phyloP scores from a whole-genome alignment of 2,888 invertebrate species.

The Synanthedon andrenaeformis region DNA sequence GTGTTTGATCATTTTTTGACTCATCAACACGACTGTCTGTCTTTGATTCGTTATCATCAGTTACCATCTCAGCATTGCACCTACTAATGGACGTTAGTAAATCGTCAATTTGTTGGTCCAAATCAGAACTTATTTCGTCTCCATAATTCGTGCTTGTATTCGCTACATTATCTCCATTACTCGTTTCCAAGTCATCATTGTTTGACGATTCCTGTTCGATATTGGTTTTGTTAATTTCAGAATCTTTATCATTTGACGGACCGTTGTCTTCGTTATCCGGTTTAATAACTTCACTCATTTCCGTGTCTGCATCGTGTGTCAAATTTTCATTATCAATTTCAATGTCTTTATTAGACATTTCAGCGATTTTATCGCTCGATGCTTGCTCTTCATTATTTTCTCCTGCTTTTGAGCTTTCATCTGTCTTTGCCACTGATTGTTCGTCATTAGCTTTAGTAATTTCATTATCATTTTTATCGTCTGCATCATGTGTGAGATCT shows the following conservation, averaged over 20 bases:
- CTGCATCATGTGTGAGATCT: conserved; percentile 1
- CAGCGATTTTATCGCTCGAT: too few relatives aligned
- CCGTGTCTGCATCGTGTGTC: not conserved
- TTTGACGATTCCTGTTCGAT: not conserved
- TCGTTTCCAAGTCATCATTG: not conserved
- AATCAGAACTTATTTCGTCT: conserved; percentile 7
- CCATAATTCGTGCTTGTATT: not conserved
- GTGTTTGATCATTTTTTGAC: too few relatives aligned
- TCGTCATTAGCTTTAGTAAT: conserved; percentile 1
- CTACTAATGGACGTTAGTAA: conserved; percentile 26
- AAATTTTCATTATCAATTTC: not conserved
- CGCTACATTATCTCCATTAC: not conserved
- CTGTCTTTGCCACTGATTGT: too few relatives aligned
- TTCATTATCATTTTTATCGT: not conserved
- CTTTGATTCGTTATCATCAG: not conserved
- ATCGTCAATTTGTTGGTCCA: conserved; percentile 38
- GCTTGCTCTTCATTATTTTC: too few relatives aligned
- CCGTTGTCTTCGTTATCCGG: not conserved
- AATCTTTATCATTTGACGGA: not conserved
- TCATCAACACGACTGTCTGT: not conserved
- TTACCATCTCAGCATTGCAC: not conserved
- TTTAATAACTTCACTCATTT: not conserved
- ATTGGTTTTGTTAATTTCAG: conserved; percentile 1
- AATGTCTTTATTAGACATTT: too few relatives aligned
- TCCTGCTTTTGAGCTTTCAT: too few relatives aligned